Evolutionary conservation across 1,140 invertebrate species (phyloP).

Genomic region (Limonius californicus): DNA sequence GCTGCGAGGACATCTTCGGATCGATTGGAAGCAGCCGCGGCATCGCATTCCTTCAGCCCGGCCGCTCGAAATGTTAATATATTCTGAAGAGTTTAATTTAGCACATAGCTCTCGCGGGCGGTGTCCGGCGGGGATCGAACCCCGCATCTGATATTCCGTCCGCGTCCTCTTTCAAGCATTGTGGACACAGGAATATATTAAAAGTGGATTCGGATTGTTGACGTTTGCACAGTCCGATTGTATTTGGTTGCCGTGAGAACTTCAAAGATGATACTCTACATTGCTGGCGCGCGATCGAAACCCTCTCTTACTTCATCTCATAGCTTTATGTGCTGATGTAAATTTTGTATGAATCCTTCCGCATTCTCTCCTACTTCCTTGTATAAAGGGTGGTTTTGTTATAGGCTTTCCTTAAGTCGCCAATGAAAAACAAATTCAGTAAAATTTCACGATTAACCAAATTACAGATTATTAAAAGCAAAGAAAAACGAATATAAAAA

Average conservation of each 20-base stretch:
- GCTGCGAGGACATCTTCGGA: conserved; percentile 23
- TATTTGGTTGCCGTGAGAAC: conserved; percentile 13
- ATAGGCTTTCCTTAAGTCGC: no score
- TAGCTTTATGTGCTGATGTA: background rate
- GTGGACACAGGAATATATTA: conserved; percentile 48
- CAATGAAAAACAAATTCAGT: no score
- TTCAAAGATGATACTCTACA: conserved; percentile 6
- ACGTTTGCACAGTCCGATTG: conserved; percentile 39
- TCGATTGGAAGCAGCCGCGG: conserved; percentile 24
- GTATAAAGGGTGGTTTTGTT: no score
- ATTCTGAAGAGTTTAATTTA: conserved; percentile 48
- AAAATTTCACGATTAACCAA: no score
- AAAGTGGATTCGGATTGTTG: conserved; percentile 45
- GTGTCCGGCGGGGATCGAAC: conserved; percentile 22
- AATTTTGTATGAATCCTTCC: background rate
- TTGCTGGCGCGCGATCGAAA: background rate
- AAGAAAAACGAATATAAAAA: no score
- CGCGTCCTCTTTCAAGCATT: conserved; percentile 41
- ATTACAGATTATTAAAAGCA: no score
- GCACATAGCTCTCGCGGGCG: conserved; percentile 43
- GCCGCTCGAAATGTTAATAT: conserved; percentile 45
- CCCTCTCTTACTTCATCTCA: conserved; percentile 8
- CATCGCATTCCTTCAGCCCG: conserved; percentile 25
- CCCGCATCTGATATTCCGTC: conserved; percentile 44
- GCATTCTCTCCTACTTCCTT: no score